phyloP scores from a whole-genome alignment of 2,888 invertebrate genomes.

The Agrenia bidenticulata region DNA sequence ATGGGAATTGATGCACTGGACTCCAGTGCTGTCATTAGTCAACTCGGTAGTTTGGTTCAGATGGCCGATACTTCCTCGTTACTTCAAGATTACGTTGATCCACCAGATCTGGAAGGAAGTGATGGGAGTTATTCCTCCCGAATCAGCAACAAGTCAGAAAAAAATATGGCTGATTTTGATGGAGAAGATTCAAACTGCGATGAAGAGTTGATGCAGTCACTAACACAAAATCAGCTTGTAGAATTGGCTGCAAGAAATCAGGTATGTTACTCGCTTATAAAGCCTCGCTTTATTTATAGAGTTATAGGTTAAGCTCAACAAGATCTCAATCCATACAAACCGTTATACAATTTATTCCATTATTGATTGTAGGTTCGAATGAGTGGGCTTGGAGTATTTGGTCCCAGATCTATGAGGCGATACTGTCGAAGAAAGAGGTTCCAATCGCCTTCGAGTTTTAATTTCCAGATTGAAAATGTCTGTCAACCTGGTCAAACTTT shows the following conservation, averaged over 20 bases:
- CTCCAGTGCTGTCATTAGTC: constrained; percentile 58
- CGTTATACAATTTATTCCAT: too few species aligned
- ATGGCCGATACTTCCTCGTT: constrained; percentile 54
- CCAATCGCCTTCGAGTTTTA: constrained; percentile 44
- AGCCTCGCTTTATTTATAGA: too few species aligned
- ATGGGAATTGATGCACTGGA: constrained; percentile 23
- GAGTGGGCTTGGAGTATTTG: constrained; percentile 5
- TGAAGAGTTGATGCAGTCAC: constrained; percentile 62
- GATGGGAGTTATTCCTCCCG: constrained; percentile 89
- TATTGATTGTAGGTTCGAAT: background rate
- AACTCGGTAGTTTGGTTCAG: constrained; percentile 59
- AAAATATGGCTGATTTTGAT: constrained; percentile 92
- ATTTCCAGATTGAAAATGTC: constrained; percentile 65
- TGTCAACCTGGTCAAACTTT: constrained; percentile 89
- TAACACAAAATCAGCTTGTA: constrained; percentile 60
- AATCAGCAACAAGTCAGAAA: constrained; percentile 88
- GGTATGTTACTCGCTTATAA: constrained; percentile 55
- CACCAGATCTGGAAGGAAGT: constrained; percentile 53
- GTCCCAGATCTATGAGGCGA: constrained; percentile 44
- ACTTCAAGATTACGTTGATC: constrained; percentile 50
- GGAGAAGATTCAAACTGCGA: constrained; percentile 87
- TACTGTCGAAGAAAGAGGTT: constrained; percentile 47
- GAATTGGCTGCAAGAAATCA: constrained; percentile 65
- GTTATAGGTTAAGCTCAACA: background rate
- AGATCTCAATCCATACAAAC: too few species aligned